Base-by-base conservation (phyloP, 1,140 invertebrate species). In the Drepana arcuata region DNA sequence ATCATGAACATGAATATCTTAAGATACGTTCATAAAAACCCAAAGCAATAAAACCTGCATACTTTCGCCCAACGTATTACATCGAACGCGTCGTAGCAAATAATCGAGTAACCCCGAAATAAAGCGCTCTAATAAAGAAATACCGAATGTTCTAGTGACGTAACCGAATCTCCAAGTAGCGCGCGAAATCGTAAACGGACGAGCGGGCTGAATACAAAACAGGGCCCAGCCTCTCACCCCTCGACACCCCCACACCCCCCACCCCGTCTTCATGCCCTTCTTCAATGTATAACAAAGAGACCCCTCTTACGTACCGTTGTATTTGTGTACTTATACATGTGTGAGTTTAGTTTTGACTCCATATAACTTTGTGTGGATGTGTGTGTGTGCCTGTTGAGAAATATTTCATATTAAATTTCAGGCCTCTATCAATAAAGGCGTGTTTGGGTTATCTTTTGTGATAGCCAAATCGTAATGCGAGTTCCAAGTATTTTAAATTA, bases 231-330 rank as follows among this genome's bases (percentile, higher is more conserved):
- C 52, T 23, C 16, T 34, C 41, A 23, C 13, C 24, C 45, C 30
- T 24, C 12, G 11, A 28, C 34, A 27, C 41, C 36, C 45, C 37
- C 37, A 45, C 58, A 30, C 51, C 47, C 25, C 57, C 31, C 39
- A 21, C 45, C 67, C 59, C 49, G 54, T 71, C 69, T 73, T 68
- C 60, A 66, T 72, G 64, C 70, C 72, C 70, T 77, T 71, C 65
- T 74, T 79, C 74, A 77, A 74, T 75, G 67, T 62, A 58, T 77
- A 80, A 80, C 74, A 80, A 80, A 80, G 75, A 77, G 70, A 65
- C 75, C 75, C 75, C 75, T 71, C 72, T 74, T 80, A 73, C 55
- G 54, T 41, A 62, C 51, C 62, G 46, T 60, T 69, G 71, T 79
- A 59, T 75, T 67, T 64, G 68, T 74, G 49, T 59, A 56, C 42